phyloP scores from a whole-genome alignment of 2,888 invertebrate species.

The Caenorhabditis imperialis region DNA sequence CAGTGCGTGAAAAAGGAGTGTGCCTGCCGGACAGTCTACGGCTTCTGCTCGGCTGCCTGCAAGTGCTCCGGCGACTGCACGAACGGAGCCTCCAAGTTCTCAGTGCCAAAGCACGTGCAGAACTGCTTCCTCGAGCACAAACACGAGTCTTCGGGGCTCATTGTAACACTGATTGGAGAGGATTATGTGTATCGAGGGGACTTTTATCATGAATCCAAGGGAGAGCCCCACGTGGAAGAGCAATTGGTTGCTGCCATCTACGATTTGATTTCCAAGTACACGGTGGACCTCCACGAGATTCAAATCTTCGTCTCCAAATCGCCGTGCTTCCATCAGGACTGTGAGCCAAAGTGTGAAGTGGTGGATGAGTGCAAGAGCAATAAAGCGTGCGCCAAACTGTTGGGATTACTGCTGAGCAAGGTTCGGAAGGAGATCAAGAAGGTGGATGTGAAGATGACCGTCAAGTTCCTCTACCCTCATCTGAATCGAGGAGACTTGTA shows the following conservation, averaged over 20 bases:
- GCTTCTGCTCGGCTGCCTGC: slow-evolving; percentile 77
- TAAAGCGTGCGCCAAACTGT: slow-evolving; percentile 77
- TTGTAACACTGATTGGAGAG: slow-evolving; percentile 77
- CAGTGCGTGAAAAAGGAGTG: slow-evolving; percentile 78
- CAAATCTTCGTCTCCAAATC: slow-evolving; percentile 78
- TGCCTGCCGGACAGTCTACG: slow-evolving; percentile 77
- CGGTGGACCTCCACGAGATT: slow-evolving; percentile 77
- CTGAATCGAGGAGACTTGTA: slow-evolving; percentile 78
- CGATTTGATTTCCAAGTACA: slow-evolving; percentile 78
- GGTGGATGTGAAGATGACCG: slow-evolving; percentile 78
- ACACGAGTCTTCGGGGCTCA: slow-evolving; percentile 77
- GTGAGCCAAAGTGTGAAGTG: slow-evolving; percentile 78
- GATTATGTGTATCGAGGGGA: slow-evolving; percentile 78
- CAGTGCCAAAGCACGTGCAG: slow-evolving; percentile 78
- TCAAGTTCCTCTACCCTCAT: slow-evolving; percentile 78
- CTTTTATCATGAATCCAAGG: slow-evolving; percentile 77
- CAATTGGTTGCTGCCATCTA: slow-evolving; percentile 77
- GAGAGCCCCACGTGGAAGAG: slow-evolving; percentile 78
- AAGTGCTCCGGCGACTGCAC: slow-evolving; percentile 78
- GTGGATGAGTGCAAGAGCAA: slow-evolving; percentile 78
- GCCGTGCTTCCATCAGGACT: slow-evolving; percentile 78
- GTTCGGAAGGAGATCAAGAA: slow-evolving; percentile 78
- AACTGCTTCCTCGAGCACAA: slow-evolving; percentile 78
- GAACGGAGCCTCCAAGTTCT: slow-evolving; percentile 78
- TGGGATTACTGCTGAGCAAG: slow-evolving; percentile 77